A percentile compares a stretch with the other conserved stretches of the same genome.
Conservation (phyloP, 2,113 vertebrate genomes). For the Scomber scombrus region DNA sequence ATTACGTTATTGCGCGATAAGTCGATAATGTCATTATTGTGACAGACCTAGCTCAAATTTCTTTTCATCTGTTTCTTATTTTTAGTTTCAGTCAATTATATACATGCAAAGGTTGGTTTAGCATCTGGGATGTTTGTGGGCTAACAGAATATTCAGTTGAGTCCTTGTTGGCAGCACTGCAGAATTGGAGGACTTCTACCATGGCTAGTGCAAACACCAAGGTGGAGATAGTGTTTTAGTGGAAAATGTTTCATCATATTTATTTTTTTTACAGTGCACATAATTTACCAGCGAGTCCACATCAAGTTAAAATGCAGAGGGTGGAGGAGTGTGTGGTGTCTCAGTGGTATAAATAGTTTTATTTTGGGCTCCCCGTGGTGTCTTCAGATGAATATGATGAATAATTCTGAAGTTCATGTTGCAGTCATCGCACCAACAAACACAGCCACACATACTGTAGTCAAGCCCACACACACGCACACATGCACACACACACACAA, state of each 20-base stretch:
- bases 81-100: background rate
- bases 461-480: background rate
- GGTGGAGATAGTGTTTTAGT: conserved; percentile 8
- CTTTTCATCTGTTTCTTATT: background rate
- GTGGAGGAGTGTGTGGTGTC: conserved; percentile 35
- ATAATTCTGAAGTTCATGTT: conserved; percentile 74
- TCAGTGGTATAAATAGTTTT: conserved; percentile 57
- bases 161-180: conserved; percentile 23
- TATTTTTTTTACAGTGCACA: conserved; percentile 32
- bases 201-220: conserved; percentile 30
- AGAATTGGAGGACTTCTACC: conserved; percentile 25
- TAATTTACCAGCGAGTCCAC: conserved; percentile 49
- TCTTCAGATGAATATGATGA: conserved; percentile 62
- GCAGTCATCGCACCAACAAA: conserved; percentile 62
- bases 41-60: too few species aligned
- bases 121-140: too few species aligned
- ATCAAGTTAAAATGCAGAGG: conserved; percentile 50
- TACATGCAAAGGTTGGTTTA: background rate
- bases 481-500: conserved; percentile 23
- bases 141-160: conserved; percentile 14
- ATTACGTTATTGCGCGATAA: too few species aligned
- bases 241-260: background rate
- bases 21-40: too few species aligned
- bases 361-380: conserved; percentile 57
- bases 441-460: conserved; percentile 15